Conservation (phyloP, 2,888 invertebrate genomes). For the Drosophila limbata region DNA sequence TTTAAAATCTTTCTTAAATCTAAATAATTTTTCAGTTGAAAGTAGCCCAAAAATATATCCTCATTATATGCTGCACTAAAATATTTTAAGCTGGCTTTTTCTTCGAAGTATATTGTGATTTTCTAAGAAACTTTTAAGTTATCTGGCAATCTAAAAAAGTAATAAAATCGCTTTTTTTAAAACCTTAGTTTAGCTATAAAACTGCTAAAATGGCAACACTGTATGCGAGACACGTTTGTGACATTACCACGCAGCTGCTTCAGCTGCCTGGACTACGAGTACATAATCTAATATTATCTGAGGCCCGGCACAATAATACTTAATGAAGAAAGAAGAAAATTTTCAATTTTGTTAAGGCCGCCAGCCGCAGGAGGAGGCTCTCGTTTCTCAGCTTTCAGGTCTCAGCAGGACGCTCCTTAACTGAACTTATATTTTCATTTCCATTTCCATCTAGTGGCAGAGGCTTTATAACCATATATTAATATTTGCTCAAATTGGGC, state of each 20-base stretch:
- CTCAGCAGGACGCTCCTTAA: slow-evolving; percentile 34
- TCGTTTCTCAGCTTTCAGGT: slow-evolving; percentile 22
- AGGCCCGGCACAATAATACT: slow-evolving; percentile 68
- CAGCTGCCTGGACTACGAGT: slow-evolving; percentile 37
- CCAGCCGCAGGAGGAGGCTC: slow-evolving; percentile 12
- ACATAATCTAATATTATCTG: slow-evolving; percentile 77
- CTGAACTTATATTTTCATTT: slow-evolving; percentile 26
- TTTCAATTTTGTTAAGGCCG: slow-evolving; percentile 62
- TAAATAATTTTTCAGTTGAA: too few species aligned
- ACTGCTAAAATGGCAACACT: background rate
- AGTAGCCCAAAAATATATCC: too few species aligned
- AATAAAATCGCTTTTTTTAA: too few species aligned
- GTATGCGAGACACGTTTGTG: slow-evolving; percentile 24
- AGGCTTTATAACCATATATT: slow-evolving; percentile 75
- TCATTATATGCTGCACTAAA: too few species aligned
- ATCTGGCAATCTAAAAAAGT: too few species aligned
- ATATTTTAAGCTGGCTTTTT: too few species aligned
- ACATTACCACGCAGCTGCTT: slow-evolving; percentile 53
- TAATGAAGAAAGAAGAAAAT: slow-evolving; percentile 69
- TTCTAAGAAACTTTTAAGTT: too few species aligned
- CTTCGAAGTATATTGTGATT: too few species aligned
- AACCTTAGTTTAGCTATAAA: too few species aligned
- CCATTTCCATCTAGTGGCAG: slow-evolving; percentile 35
- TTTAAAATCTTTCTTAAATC: too few species aligned
- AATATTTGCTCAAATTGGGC: slow-evolving; percentile 78